phyloP scores from a whole-genome alignment of 2,113 vertebrate species.

The Pungitius pungitius region DNA sequence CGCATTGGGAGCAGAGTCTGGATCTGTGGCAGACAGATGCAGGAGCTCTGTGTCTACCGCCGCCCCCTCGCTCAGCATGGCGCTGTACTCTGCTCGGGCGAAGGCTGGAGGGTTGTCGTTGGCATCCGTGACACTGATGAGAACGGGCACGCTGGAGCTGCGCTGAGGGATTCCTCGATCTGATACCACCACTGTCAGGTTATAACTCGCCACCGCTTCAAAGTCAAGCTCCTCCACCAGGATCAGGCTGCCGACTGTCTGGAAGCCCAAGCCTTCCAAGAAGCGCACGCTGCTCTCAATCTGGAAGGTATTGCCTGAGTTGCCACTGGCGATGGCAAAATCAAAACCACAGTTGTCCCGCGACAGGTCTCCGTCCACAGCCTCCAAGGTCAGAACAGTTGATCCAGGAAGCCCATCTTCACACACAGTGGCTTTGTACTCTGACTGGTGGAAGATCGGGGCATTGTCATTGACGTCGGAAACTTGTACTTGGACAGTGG shows the following conservation, averaged over 20 bases:
- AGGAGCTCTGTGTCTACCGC: conserved; percentile 88
- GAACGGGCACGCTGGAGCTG: conserved; percentile 85
- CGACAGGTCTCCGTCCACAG: conserved; percentile 86
- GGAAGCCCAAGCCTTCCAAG: conserved; percentile 83
- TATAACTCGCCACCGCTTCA: conserved; percentile 86
- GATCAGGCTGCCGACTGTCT: conserved; percentile 86
- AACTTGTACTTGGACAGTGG: conserved; percentile 90
- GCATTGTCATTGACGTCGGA: conserved; percentile 92
- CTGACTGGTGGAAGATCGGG: conserved; percentile 85
- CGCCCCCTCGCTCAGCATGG: conserved; percentile 84
- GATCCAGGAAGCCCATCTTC: conserved; percentile 90
- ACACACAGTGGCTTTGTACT: conserved; percentile 85
- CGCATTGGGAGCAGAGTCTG: conserved; percentile 87
- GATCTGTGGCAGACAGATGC: conserved; percentile 86
- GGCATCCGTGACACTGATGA: conserved; percentile 86
- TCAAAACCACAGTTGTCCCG: conserved; percentile 89
- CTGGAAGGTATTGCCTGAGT: conserved; percentile 89
- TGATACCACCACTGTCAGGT: conserved; percentile 88
- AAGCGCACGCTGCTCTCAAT: conserved; percentile 89
- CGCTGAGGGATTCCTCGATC: conserved; percentile 91
- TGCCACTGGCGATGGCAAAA: conserved; percentile 93
- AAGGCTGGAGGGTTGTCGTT: conserved; percentile 95
- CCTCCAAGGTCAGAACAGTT: conserved; percentile 89
- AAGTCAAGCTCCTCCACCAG: conserved; percentile 92
- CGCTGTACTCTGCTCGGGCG: conserved; percentile 83